A percentile compares a stretch with the other conserved stretches of the same genome.
phyloP scores from a whole-genome alignment of 2,888 invertebrate species.

The Drosophila borborema region DNA sequence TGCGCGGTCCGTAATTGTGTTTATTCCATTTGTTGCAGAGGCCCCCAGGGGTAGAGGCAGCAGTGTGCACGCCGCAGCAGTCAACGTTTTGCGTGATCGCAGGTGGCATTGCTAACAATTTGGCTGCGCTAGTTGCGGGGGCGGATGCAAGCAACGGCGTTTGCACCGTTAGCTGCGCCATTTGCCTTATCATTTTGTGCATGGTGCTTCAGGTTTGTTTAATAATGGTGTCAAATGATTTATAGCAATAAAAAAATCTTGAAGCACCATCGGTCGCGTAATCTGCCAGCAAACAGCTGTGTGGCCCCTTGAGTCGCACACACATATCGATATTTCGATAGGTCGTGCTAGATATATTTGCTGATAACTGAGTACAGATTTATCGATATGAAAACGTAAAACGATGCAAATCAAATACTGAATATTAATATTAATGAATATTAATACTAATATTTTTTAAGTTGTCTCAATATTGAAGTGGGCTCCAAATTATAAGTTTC shows the following conservation, averaged over 20 bases:
- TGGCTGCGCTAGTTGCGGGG: slow-evolving; percentile 12
- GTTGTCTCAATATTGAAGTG: not conserved
- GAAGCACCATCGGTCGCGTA: slow-evolving; percentile 59
- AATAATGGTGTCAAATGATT: slow-evolving; percentile 17
- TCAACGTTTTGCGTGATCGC: slow-evolving; percentile 31
- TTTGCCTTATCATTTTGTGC: slow-evolving; percentile 63
- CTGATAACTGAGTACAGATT: not conserved
- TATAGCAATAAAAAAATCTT: slow-evolving; percentile 18
- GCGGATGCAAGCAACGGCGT: slow-evolving; percentile 25
- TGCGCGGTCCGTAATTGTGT: slow-evolving; percentile 85
- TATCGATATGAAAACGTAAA: not conserved
- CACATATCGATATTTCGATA: slow-evolving; percentile 30
- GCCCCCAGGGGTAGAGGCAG: slow-evolving; percentile 42
- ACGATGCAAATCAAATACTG: not conserved
- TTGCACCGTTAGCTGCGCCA: slow-evolving; percentile 60
- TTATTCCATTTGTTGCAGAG: slow-evolving; percentile 79
- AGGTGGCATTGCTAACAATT: slow-evolving; percentile 25
- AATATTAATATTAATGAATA: too few species aligned
- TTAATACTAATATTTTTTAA: not conserved
- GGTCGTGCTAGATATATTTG: not conserved
- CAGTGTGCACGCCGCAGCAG: slow-evolving; percentile 75
- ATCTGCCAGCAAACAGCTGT: slow-evolving; percentile 58
- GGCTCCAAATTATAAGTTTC: not conserved
- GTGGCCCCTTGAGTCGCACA: not conserved
- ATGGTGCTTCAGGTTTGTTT: slow-evolving; percentile 36